These are phyloP conservation scores for Hycleus phaleratus DNA, from an alignment of 1,140 invertebrate species.

Conservation along the genomic window DNA sequence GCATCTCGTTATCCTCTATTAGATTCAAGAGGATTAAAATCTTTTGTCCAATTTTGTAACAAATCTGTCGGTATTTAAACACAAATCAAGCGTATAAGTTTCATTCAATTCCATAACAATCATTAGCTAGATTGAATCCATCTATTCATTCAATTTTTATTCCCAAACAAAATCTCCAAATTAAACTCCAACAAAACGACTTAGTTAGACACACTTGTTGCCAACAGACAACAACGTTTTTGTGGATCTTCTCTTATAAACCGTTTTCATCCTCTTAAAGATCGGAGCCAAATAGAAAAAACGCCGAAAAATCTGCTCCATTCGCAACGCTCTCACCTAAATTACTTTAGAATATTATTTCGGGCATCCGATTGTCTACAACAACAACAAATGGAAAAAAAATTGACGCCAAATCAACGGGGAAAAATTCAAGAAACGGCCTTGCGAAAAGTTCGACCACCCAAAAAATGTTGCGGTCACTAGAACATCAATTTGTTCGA, in stretches of 20 bases:
- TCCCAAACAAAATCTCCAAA: constrained; percentile 2
- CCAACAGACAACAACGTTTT: not conserved
- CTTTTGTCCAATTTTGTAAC: too few relatives aligned
- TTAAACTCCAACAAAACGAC: constrained; percentile 8
- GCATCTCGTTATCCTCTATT: too few relatives aligned
- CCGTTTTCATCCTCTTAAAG: too few relatives aligned
- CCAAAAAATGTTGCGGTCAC: constrained; percentile 19
- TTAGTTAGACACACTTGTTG: constrained; percentile 11
- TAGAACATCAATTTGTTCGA: not conserved
- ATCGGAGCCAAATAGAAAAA: too few relatives aligned
- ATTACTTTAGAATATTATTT: too few relatives aligned
- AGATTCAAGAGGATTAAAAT: too few relatives aligned
- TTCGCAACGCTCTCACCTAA: too few relatives aligned
- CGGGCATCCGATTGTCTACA: too few relatives aligned
- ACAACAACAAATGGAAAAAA: not conserved
- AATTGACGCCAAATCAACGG: not conserved
- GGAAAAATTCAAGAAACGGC: constrained; percentile 1
- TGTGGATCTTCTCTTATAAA: not conserved
- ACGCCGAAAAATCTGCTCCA: too few relatives aligned
- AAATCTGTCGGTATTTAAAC: not conserved
- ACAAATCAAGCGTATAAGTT: constrained; percentile 16
- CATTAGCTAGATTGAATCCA: constrained; percentile 13
- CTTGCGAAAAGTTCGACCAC: constrained; percentile 18
- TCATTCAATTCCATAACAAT: constrained; percentile 2
- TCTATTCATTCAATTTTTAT: not conserved